Evolutionary conservation across 2,888 invertebrate species (phyloP), one percentile per base, ranked within the genome.

Genomic region (Dasypogon diadema): DNA sequence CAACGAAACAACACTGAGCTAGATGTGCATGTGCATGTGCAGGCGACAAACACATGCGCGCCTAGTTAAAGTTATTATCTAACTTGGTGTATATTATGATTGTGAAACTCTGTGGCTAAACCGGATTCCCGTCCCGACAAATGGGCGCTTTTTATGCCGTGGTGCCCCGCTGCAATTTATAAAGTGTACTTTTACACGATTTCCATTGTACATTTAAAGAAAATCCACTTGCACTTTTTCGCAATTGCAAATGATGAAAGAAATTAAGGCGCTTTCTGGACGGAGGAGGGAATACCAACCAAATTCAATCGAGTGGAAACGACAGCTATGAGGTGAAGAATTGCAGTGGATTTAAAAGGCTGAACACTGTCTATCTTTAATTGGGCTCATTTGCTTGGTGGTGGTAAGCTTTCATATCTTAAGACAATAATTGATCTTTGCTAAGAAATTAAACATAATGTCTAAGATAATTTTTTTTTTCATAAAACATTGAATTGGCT

Each of bases 211-310:
- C 60, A 37, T 60, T 60, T 60, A 60, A 37, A 60, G 60, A 37
- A 60, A 60, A 60, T 60, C 60, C 60, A 60, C 37, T 60, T 60
- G 60, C 60, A 60, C 60, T 60, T 60, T 60, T 60, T 60, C 60
- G 37, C 60, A 60, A 60, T 30, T 34, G 14, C 18, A 60, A 42
- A 42, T 42, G 42, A 42, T 42, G 42, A 42, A 42, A 42, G 42
- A 42, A 42, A 42, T 42, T 42, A 42, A 42, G 0, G 42, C 8
- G 42, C 12, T 42, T 42, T 42, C 42, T 42, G n/a, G 42, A 42
- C 42, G 42, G 2, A 30, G 34, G 42, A 42, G 42, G 30, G 30
- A 30, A 3, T 30, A 30, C 4, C 8, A 30, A 30, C 30, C n/a
- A 30, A 30, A 30, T 8, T 3, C 30, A 8, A 30, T 30, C 30